Percentiles rank a stretch among this genome's conserved stretches.
phyloP scores from a whole-genome alignment of 2,888 invertebrate genomes.

The Sipunculus nudus region DNA sequence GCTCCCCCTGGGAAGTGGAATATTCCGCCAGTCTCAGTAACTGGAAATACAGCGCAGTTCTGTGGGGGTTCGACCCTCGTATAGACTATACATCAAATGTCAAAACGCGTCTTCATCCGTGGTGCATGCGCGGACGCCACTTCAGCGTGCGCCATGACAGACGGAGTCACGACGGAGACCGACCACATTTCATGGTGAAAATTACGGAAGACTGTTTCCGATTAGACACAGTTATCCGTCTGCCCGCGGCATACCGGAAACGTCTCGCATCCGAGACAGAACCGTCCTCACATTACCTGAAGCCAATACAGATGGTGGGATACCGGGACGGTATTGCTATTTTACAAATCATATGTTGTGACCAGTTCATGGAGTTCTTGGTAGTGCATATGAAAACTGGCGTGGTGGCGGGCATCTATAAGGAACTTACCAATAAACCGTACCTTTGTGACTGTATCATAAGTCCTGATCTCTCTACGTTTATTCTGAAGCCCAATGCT shows the following conservation, averaged over 20 bases:
- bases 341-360: conserved; percentile 25
- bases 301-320: conserved; percentile 43
- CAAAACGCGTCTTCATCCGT: conserved; percentile 42
- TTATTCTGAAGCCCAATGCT: conserved; percentile 44
- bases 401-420: conserved; percentile 38
- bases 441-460: conserved; percentile 45
- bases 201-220: conserved; percentile 40
- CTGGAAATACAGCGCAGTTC: conserved; percentile 43
- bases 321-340: conserved; percentile 43
- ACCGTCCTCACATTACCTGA: conserved; percentile 42
- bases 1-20: no score
- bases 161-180: conserved; percentile 30
- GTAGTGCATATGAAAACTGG: conserved; percentile 45
- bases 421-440: conserved; percentile 30
- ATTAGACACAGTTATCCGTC: conserved; percentile 40
- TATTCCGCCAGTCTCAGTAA: conserved; percentile 30
- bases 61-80: conserved; percentile 44
- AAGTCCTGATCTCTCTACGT: conserved; percentile 42
- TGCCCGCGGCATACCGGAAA: conserved; percentile 35
- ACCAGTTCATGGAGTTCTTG: conserved; percentile 38
- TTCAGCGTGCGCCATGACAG: conserved; percentile 35
- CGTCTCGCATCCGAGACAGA: conserved; percentile 38
- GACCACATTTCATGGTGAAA: conserved; percentile 37
- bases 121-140: conserved; percentile 41
- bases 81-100: conserved; percentile 43